phyloP scores from a whole-genome alignment of 92 coral and sea anemone species.

The Isaurus tuberculatus region DNA sequence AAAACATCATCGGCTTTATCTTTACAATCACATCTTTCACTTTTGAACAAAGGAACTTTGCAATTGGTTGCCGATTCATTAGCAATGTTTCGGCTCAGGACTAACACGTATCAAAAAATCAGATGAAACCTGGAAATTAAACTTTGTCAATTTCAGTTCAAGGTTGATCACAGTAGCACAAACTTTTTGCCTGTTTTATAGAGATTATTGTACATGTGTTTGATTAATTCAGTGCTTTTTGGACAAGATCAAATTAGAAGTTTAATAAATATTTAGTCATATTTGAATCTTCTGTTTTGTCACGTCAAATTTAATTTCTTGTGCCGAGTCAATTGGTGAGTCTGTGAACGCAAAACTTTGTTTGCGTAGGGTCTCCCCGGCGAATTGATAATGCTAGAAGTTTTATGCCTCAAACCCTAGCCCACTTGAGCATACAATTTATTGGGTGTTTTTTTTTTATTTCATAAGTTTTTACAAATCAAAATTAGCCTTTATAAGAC shows the following conservation, averaged over 20 bases:
- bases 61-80: too few relatives aligned
- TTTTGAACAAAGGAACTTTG: too few relatives aligned
- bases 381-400: background rate
- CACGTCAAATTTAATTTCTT: background rate
- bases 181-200: background rate
- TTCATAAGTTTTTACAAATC: background rate
- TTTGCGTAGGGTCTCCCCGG: background rate
- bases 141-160: background rate
- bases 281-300: background rate
- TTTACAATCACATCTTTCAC: too few relatives aligned
- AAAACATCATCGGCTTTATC: too few relatives aligned
- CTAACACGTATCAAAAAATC: too few relatives aligned
- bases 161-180: background rate
- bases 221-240: background rate
- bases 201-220: background rate
- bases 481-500: background rate
- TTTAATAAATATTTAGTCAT: background rate
- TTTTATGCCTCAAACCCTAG: background rate
- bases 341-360: slow-evolving; percentile 3
- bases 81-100: too few relatives aligned
- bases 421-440: background rate
- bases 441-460: background rate
- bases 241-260: slow-evolving; percentile 5
- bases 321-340: background rate
- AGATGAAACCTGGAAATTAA: too few relatives aligned